Percentiles rank a stretch among this genome's conserved stretches.
Evolutionary conservation across 1,140 invertebrate genomes (phyloP).

Genomic region (Hypsibius dujardini): DNA sequence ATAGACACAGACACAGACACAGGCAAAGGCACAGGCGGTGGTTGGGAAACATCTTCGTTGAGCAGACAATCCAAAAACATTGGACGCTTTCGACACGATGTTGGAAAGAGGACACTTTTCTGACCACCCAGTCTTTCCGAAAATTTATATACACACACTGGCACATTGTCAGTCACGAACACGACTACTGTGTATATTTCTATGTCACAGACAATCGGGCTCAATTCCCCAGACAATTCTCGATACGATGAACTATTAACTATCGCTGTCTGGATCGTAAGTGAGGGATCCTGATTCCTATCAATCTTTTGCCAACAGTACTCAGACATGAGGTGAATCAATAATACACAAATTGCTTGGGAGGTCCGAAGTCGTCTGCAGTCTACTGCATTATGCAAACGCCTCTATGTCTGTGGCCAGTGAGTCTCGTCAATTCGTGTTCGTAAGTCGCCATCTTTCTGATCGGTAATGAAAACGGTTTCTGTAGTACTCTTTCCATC

Average conservation of each 20-base stretch:
- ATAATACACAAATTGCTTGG: not conserved
- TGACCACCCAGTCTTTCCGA: not conserved
- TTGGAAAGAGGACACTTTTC: not conserved
- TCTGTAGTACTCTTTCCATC: not conserved
- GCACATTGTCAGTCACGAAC: not conserved
- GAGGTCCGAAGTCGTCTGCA: not conserved
- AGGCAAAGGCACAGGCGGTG: too few species aligned
- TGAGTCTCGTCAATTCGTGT: not conserved
- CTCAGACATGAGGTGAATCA: not conserved
- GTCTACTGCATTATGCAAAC: not conserved
- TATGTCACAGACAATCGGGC: not conserved
- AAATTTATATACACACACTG: not conserved
- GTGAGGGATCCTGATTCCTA: constrained; percentile 4
- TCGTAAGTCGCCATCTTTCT: not conserved
- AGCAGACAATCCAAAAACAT: too few species aligned
- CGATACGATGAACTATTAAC: too few species aligned
- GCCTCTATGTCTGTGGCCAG: not conserved
- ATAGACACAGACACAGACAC: too few species aligned
- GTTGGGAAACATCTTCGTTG: too few species aligned
- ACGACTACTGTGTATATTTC: not conserved
- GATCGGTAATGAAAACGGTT: not conserved
- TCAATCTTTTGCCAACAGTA: not conserved
- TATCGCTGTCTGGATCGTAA: too few species aligned
- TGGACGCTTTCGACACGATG: not conserved
- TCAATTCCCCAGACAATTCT: too few species aligned